Percentiles rank a stretch among this genome's conserved stretches.
Evolutionary conservation across 2,797 vertebrate genomes (phyloP).

Genomic region (Sylvilagus floridanus): DNA sequence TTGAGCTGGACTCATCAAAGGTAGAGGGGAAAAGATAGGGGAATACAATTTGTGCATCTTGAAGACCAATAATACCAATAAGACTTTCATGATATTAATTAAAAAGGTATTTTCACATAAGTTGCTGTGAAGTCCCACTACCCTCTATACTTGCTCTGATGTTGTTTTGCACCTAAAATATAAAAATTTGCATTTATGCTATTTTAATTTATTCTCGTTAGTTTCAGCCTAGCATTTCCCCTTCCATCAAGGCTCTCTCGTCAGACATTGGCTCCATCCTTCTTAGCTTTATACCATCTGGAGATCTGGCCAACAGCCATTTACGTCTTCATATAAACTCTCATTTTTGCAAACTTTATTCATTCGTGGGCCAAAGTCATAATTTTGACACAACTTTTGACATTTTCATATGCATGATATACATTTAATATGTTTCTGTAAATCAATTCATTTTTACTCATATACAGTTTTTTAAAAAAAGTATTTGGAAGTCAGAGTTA

Average conservation of each 20-base stretch:
- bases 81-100: slow-evolving; percentile 40
- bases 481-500: no score
- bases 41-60: neutral
- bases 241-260: slow-evolving; percentile 26
- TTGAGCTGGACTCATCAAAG: neutral
- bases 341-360: slow-evolving; percentile 55
- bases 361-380: slow-evolving; percentile 7
- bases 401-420: neutral
- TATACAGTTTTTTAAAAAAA: neutral
- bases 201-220: slow-evolving; percentile 64
- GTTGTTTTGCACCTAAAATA: slow-evolving; percentile 52
- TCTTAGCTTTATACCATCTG: slow-evolving; percentile 64
- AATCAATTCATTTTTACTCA: neutral
- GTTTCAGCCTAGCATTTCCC: slow-evolving; percentile 11
- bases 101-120: slow-evolving; percentile 39
- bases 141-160: neutral
- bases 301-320: slow-evolving; percentile 63
- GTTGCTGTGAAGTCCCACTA: neutral
- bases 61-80: neutral
- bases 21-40: neutral
- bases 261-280: slow-evolving; percentile 41
- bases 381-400: slow-evolving; percentile 17
- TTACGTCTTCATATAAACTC: slow-evolving; percentile 41
- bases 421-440: slow-evolving; percentile 42
- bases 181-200: slow-evolving; percentile 53